Evolutionary conservation across 2,797 vertebrate species (phyloP).

Genomic region (Mycteria americana): DNA sequence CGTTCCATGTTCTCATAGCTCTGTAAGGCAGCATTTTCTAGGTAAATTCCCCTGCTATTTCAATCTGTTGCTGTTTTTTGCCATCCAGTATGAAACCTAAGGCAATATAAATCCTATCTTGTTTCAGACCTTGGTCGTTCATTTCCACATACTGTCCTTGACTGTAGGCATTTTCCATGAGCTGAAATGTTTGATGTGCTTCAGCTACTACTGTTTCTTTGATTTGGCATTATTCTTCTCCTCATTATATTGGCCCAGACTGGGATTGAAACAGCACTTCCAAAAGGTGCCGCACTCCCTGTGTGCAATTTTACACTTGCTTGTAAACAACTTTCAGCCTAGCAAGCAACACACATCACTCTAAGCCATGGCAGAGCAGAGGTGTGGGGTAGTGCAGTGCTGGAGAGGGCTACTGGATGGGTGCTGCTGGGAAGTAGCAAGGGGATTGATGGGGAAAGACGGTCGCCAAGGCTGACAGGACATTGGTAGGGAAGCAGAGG

Average conservation of each 20-base stretch:
- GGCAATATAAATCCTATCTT: neutral
- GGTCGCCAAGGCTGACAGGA: neutral
- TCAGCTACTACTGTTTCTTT: neutral
- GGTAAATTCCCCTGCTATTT: neutral
- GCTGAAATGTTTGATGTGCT: neutral
- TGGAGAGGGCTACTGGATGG: neutral
- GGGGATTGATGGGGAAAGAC: neutral
- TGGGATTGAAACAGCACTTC: neutral
- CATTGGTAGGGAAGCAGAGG: neutral
- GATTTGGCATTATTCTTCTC: neutral
- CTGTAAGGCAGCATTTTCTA: neutral
- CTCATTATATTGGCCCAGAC: neutral
- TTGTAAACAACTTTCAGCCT: neutral
- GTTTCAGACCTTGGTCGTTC: neutral
- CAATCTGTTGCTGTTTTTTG: neutral
- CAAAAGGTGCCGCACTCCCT: neutral
- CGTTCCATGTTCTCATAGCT: neutral
- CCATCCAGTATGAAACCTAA: neutral
- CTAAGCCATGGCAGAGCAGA: neutral
- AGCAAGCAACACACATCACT: neutral
- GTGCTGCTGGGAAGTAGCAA: neutral
- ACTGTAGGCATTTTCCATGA: neutral
- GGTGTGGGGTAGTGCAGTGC: neutral
- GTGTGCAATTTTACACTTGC: neutral
- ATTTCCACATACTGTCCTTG: neutral